These are phyloP conservation scores for Ecdyonurus torrentis DNA, from an alignment of 2,888 invertebrate genomes.

Conservation along the genomic window DNA sequence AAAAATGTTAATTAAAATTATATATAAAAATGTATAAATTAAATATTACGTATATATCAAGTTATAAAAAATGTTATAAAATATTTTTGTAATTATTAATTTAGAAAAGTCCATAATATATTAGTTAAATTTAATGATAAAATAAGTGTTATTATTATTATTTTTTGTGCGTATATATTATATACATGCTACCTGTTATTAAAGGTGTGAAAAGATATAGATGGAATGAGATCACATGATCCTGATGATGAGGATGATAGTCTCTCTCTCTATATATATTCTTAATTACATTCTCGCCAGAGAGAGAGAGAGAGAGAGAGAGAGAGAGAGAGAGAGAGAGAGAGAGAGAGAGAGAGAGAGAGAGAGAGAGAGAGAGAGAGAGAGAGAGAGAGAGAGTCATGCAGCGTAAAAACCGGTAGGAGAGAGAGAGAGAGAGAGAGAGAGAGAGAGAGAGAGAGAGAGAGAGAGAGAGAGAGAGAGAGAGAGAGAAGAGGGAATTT, in stretches of 20 bases:
- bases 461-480: not conserved
- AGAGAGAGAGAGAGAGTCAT: not conserved
- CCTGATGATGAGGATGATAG: not conserved
- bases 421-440: not conserved
- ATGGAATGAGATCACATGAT: not conserved
- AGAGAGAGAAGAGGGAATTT: not conserved
- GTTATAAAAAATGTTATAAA: no score
- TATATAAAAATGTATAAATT: no score
- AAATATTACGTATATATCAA: no score
- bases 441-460: not conserved
- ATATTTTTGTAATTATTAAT: no score
- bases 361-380: not conserved
- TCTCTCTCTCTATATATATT: no score
- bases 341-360: not conserved
- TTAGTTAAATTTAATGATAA: no score
- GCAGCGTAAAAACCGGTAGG: slow-evolving; percentile 3
- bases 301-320: not conserved
- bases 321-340: not conserved
- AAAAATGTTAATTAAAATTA: no score
- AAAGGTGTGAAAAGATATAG: not conserved
- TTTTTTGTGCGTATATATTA: no score
- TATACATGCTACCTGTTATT: not conserved
- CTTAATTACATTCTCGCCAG: not conserved
- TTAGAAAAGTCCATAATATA: no score
- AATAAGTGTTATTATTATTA: no score